phyloP scores from a whole-genome alignment of 2,888 invertebrate genomes.

The Tinea pellionella region DNA sequence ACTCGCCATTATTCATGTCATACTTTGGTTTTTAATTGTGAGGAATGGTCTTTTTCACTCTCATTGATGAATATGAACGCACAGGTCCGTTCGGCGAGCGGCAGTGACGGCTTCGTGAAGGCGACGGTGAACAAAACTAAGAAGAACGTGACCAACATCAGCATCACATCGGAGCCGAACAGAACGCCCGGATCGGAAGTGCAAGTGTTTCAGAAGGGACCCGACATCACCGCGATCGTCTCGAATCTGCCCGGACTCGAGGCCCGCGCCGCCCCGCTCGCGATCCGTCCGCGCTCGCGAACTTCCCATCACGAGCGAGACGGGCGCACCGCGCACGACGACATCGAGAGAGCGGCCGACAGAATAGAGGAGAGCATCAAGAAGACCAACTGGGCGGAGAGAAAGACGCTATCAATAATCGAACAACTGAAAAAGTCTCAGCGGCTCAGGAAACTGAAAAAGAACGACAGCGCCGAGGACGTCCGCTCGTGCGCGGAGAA shows the following conservation, averaged over 20 bases:
- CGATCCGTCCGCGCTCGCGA: slow-evolving; percentile 53
- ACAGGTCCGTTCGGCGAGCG: slow-evolving; percentile 49
- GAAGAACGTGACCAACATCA: slow-evolving; percentile 78
- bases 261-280: slow-evolving; percentile 62
- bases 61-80: too few relatives aligned
- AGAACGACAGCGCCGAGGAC: slow-evolving; percentile 54
- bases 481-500: slow-evolving; percentile 58
- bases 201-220: slow-evolving; percentile 82
- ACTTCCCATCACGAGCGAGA: slow-evolving; percentile 24
- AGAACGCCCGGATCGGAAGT: slow-evolving; percentile 61
- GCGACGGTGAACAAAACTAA: slow-evolving; percentile 67
- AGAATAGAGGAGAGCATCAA: slow-evolving; percentile 58
- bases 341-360: slow-evolving; percentile 48
- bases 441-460: slow-evolving; percentile 49
- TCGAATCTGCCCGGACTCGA: slow-evolving; percentile 72
- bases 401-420: slow-evolving; percentile 58
- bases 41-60: too few relatives aligned
- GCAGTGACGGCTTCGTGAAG: slow-evolving; percentile 53
- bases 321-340: slow-evolving; percentile 62
- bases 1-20: not conserved
- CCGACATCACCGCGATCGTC: slow-evolving; percentile 81
- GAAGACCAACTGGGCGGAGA: slow-evolving; percentile 62
- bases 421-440: slow-evolving; percentile 58
- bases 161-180: slow-evolving; percentile 71
- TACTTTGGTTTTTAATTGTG: not conserved